A percentile compares a stretch with the other conserved stretches of the same genome.
phyloP scores from a whole-genome alignment of 2,888 invertebrate species.

The Timandra comae region DNA sequence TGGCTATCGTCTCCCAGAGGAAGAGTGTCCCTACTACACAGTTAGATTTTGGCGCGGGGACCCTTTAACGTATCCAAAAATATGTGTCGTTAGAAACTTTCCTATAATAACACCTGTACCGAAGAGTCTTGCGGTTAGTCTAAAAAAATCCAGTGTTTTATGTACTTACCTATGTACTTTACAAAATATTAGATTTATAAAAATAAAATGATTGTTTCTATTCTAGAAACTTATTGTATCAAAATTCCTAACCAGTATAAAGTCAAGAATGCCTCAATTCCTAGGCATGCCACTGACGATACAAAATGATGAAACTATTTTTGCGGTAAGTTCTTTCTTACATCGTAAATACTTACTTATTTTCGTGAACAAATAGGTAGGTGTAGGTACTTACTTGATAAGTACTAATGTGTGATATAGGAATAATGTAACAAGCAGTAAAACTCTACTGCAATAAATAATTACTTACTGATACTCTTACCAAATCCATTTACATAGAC shows the following conservation, averaged over 20 bases:
- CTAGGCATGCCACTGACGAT: slow-evolving; percentile 39
- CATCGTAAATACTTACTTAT: neutral
- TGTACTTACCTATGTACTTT: no score
- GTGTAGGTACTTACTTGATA: no score
- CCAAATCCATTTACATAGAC: no score
- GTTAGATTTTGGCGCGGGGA: slow-evolving; percentile 66
- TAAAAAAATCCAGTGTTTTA: no score
- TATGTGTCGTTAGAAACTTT: slow-evolving; percentile 47
- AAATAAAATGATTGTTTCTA: no score
- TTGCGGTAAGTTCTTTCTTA: neutral
- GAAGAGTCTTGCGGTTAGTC: slow-evolving; percentile 44
- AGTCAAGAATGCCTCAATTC: slow-evolving; percentile 41
- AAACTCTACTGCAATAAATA: no score
- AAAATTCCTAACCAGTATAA: slow-evolving; percentile 44
- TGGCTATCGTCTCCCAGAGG: slow-evolving; percentile 61
- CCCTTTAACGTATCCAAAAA: slow-evolving; percentile 56
- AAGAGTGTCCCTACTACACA: slow-evolving; percentile 44
- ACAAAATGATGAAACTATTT: slow-evolving; percentile 20
- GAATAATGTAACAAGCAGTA: no score
- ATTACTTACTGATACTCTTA: no score
- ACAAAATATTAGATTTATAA: no score
- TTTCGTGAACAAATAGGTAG: no score
- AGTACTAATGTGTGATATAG: no score
- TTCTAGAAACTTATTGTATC: slow-evolving; percentile 39
- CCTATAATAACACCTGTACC: slow-evolving; percentile 55